Percentiles rank a stretch among this genome's conserved stretches.
These are phyloP conservation scores for Brachionus manjavacas DNA, from an alignment of 1,140 invertebrate genomes.

Conservation along the genomic window DNA sequence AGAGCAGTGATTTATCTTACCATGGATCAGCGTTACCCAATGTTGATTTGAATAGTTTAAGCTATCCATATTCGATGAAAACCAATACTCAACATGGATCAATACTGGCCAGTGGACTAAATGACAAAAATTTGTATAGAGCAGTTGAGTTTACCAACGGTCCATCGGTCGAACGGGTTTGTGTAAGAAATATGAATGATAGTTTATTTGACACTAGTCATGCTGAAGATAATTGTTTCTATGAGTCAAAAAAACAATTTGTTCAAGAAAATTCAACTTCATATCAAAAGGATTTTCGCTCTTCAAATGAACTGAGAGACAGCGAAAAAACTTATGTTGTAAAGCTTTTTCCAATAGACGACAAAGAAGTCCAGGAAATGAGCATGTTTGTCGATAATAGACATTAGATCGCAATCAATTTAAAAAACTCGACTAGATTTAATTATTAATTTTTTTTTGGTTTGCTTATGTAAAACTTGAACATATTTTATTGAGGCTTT, in stretches of 20 bases:
- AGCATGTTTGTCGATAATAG: constrained; percentile 30
- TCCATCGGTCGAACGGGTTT: background rate
- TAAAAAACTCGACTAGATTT: background rate
- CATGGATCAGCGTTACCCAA: background rate
- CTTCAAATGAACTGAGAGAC: background rate
- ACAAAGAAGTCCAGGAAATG: constrained; percentile 40
- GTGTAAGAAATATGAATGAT: constrained; percentile 20
- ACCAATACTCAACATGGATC: constrained; percentile 28
- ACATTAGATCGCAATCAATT: background rate
- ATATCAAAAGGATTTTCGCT: background rate
- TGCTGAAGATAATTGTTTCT: background rate
- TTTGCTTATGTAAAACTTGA: background rate
- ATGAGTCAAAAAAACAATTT: constrained; percentile 1
- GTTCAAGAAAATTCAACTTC: background rate
- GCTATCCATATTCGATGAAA: constrained; percentile 24
- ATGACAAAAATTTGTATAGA: constrained; percentile 7
- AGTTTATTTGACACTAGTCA: background rate
- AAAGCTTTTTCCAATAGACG: constrained; percentile 18
- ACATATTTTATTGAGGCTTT: background rate
- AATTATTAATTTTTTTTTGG: background rate
- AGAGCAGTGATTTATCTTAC: constrained; percentile 5
- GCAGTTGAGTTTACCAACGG: constrained; percentile 26
- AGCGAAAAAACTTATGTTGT: constrained; percentile 37
- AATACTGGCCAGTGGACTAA: background rate
- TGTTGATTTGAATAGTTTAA: background rate